Percentiles rank a stretch among this genome's conserved stretches.
phyloP scores from a whole-genome alignment of 53 echinoderm and acorn worm species.

The Crossaster papposus region DNA sequence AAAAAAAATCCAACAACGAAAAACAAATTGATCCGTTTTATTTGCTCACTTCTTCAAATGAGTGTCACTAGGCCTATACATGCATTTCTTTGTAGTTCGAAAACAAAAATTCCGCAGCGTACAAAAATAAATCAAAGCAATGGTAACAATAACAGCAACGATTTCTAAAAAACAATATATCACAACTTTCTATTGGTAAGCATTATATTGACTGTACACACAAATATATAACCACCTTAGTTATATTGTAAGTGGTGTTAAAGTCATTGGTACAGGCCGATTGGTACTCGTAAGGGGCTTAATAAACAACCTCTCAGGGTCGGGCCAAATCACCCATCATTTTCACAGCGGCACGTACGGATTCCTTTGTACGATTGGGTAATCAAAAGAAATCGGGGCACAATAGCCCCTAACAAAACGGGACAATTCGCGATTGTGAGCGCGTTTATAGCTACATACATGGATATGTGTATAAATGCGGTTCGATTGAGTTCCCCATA shows the following conservation, averaged over 20 bases:
- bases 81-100: too few species aligned
- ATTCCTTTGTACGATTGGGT: not conserved
- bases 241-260: not conserved
- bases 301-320: not conserved
- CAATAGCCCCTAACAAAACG: not conserved
- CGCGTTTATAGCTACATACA: too few species aligned
- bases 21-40: too few species aligned
- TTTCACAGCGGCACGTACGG: not conserved
- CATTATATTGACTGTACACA: not conserved
- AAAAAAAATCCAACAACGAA: too few species aligned
- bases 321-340: not conserved
- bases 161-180: not conserved
- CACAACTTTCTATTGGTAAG: not conserved
- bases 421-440: too few species aligned
- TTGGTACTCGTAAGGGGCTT: not conserved
- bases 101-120: too few species aligned
- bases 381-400: not conserved
- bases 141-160: not conserved
- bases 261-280: not conserved
- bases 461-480: too few species aligned
- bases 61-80: too few species aligned
- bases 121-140: too few species aligned
- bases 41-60: too few species aligned
- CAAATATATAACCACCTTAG: too few species aligned
- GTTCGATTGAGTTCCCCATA: too few species aligned